Conservation (phyloP, 1,140 invertebrate genomes). For the Pteromalus puparum region DNA sequence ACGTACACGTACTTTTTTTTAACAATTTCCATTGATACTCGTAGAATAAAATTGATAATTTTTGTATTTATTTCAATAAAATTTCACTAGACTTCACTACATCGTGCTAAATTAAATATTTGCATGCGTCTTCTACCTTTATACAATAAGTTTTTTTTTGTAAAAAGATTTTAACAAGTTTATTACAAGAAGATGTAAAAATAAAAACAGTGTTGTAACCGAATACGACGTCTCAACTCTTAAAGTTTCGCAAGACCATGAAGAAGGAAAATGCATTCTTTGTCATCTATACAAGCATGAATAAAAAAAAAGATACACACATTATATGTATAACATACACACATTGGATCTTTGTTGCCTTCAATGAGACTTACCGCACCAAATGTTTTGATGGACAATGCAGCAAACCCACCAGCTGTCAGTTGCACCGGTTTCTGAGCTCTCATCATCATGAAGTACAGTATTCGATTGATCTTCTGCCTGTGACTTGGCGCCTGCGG, state of each 20-base stretch:
- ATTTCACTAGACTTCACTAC: too few relatives aligned
- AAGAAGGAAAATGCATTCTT: slow-evolving; percentile 15
- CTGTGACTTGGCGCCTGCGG: background rate
- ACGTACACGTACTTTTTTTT: too few relatives aligned
- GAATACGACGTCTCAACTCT: background rate
- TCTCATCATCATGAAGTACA: slow-evolving; percentile 20
- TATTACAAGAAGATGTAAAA: background rate
- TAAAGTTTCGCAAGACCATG: background rate
- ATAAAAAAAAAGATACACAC: too few relatives aligned
- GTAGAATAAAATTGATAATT: too few relatives aligned
- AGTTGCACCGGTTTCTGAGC: slow-evolving; percentile 25
- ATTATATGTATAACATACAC: too few relatives aligned
- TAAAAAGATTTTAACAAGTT: too few relatives aligned
- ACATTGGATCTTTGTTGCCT: background rate
- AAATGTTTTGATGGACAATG: slow-evolving; percentile 32
- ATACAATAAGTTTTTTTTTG: too few relatives aligned
- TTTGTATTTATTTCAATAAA: too few relatives aligned
- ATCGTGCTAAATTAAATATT: too few relatives aligned
- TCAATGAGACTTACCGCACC: background rate
- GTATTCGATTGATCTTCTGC: background rate
- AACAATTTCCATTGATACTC: too few relatives aligned
- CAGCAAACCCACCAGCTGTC: slow-evolving; percentile 17
- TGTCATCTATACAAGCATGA: background rate
- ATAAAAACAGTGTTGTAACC: too few relatives aligned
- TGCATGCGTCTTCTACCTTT: too few relatives aligned